Evolutionary conservation across 2,888 invertebrate species (phyloP), one percentile per base, ranked within the genome.

Genomic region (Xestoiulus laeticollis): DNA sequence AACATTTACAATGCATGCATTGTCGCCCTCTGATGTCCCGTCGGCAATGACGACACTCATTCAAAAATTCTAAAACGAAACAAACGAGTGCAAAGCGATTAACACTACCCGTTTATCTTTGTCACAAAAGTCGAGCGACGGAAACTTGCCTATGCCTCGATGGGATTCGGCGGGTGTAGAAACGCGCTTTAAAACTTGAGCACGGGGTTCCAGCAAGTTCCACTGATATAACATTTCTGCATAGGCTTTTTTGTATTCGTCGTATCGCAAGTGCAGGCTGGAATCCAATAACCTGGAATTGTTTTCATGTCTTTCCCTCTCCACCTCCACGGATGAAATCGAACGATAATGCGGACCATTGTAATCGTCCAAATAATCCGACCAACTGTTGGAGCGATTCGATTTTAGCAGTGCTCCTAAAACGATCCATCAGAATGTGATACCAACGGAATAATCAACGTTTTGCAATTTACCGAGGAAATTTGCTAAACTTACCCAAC

Each of bases 171-270:
- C 90, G 86, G 92, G 91, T 85, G 92, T 92, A 83, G 92, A 93
- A 88, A 94, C 92, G 90, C 94, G 94, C 91, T 95, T 95, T 89
- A 95, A 92, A n/a, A 97, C 95, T 94, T 94, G 89, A n/a, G 96
- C 95, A 90, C 96, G 94, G 88, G 95, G 95, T 90, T 96, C 95
- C 78, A 96, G 93, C 88, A 97, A 92, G 90, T 95, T 95, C 97
- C 97, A 97, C 53, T 96, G 93, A 91, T 97, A 96, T 84, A 99
- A 93, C 38, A 98, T 95, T 91, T 98, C 97, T 0, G 97, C 97
- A 91, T 99, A 99, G 0, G 95, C 95, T 90, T 95, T 94, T 92
- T 97, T 97, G 90, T 96, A 97, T 89, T 95, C 95, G 91, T 98
- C 96, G 91, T 97, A 97, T 43, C 95, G 92, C 0, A 93, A 93